phyloP scores from a whole-genome alignment of 1,140 invertebrate species.

The Adelges cooleyi region DNA sequence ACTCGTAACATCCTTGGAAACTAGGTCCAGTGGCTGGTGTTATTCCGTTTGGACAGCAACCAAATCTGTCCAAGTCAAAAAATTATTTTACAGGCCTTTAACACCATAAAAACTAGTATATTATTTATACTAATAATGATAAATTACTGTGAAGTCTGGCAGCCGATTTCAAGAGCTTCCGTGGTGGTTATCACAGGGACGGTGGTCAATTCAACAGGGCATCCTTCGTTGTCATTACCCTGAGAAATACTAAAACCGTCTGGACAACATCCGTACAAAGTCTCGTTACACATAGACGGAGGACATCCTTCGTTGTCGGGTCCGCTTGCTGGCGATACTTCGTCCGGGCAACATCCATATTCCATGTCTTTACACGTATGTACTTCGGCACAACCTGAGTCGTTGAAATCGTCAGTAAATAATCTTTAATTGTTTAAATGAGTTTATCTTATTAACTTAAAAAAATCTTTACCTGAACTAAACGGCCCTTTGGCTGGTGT shows the following conservation, averaged over 20 bases:
- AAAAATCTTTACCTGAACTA: conserved; percentile 56
- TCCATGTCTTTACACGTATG: conserved; percentile 68
- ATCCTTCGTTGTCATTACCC: conserved; percentile 74
- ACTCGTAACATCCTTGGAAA: conserved; percentile 52
- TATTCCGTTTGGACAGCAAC: conserved; percentile 81
- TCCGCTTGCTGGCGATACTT: conserved; percentile 67
- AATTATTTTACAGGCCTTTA: too few species aligned
- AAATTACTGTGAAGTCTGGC: conserved; percentile 4
- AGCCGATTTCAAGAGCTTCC: background rate
- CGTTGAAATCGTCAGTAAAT: background rate
- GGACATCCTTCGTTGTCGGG: conserved; percentile 64
- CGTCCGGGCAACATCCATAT: conserved; percentile 81
- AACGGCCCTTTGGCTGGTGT: conserved; percentile 76
- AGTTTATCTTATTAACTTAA: background rate
- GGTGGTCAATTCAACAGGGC: conserved; percentile 47
- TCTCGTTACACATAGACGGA: conserved; percentile 56
- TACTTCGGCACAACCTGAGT: conserved; percentile 46
- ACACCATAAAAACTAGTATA: too few species aligned
- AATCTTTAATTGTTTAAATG: background rate
- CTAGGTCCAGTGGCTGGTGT: conserved; percentile 64
- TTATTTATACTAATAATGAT: background rate
- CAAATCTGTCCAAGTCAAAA: conserved; percentile 46
- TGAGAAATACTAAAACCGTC: conserved; percentile 64
- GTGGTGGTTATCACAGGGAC: conserved; percentile 37
- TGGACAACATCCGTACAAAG: conserved; percentile 73